Conservation (phyloP, 2,113 vertebrate genomes). For the Leucoraja erinaceus region DNA sequence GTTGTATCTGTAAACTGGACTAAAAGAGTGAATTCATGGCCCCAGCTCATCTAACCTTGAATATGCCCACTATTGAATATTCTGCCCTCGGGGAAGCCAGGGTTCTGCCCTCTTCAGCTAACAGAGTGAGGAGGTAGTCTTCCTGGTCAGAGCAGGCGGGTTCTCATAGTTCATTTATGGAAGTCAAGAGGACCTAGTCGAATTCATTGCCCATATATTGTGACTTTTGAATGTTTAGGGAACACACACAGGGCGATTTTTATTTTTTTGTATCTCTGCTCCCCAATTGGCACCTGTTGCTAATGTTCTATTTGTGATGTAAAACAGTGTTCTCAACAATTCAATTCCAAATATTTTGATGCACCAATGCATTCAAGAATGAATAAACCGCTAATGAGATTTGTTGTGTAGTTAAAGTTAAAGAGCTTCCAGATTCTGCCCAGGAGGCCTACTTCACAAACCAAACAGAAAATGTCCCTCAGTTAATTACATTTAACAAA, state of each 20-base stretch:
- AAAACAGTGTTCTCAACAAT: not conserved
- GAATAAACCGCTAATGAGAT: not conserved
- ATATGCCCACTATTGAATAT: not conserved
- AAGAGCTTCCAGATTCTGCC: not conserved
- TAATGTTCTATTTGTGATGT: not conserved
- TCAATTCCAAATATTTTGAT: not conserved
- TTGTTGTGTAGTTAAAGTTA: not conserved
- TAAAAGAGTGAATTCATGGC: not conserved
- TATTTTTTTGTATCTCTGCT: not conserved
- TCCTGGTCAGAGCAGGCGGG: not conserved
- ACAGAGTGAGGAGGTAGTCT: too few species aligned
- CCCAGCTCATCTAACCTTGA: not conserved
- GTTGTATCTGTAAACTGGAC: too few species aligned
- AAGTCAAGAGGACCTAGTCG: too few species aligned
- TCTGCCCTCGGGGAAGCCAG: not conserved
- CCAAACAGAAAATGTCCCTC: not conserved
- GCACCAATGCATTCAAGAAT: not conserved
- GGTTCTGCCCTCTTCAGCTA: not conserved
- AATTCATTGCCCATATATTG: too few species aligned
- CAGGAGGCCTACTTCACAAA: not conserved
- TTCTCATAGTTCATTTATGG: too few species aligned
- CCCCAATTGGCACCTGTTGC: not conserved
- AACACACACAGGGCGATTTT: too few species aligned
- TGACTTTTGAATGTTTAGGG: too few species aligned
- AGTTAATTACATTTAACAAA: not conserved